Evolutionary conservation across 1,140 invertebrate species (phyloP).

Genomic region (Hermetia illucens): DNA sequence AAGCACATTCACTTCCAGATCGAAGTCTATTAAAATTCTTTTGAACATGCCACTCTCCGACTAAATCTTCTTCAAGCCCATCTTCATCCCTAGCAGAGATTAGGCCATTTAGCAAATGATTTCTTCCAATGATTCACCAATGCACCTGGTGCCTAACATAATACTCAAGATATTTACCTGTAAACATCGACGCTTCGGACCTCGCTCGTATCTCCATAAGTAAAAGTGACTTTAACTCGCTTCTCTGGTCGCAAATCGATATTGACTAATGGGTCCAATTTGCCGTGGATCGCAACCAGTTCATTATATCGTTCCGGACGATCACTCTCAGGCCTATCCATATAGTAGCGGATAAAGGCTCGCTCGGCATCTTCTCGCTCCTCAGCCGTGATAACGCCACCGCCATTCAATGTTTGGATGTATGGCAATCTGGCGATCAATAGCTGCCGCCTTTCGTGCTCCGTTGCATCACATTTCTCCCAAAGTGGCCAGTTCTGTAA

Average conservation of each 20-base stretch:
- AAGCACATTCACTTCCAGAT: no score
- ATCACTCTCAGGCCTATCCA: slow-evolving; percentile 70
- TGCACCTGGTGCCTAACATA: no score
- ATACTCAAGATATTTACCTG: slow-evolving; percentile 30
- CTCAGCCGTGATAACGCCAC: slow-evolving; percentile 64
- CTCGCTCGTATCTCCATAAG: slow-evolving; percentile 58
- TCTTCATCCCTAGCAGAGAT: no score
- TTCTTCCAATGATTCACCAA: no score
- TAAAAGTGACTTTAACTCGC: slow-evolving; percentile 69
- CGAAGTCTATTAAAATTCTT: no score
- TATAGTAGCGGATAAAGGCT: slow-evolving; percentile 82
- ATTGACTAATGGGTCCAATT: slow-evolving; percentile 72
- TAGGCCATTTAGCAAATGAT: no score
- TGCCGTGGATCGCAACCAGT: slow-evolving; percentile 65
- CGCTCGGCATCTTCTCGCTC: slow-evolving; percentile 86
- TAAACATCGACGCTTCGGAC: slow-evolving; percentile 61
- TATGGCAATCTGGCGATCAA: slow-evolving; percentile 77
- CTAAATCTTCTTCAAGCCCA: no score
- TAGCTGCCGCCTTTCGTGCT: slow-evolving; percentile 72
- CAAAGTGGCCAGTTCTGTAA: slow-evolving; percentile 47
- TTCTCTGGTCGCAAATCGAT: slow-evolving; percentile 75
- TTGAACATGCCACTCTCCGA: no score
- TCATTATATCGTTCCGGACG: slow-evolving; percentile 68
- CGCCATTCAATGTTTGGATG: slow-evolving; percentile 73
- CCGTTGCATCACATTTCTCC: slow-evolving; percentile 64